These are phyloP conservation scores for Sphaerophoria rueppellii DNA, from an alignment of 2,888 invertebrate genomes.

Conservation along the genomic window DNA sequence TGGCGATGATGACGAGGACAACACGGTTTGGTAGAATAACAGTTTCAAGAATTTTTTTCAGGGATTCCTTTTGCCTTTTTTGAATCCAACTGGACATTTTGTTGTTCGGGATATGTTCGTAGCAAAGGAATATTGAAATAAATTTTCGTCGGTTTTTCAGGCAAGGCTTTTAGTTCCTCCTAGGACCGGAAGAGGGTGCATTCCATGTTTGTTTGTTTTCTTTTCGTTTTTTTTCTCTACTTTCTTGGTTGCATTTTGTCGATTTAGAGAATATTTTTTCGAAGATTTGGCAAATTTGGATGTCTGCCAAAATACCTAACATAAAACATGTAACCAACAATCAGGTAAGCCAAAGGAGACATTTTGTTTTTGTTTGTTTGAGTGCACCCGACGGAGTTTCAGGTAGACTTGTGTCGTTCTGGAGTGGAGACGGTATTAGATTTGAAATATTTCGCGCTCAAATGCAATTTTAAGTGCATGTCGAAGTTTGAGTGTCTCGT, in stretches of 20 bases:
- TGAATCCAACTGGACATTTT: not conserved
- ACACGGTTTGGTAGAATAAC: slow-evolving; percentile 47
- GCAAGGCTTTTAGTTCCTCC: slow-evolving; percentile 5
- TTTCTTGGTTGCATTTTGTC: slow-evolving; percentile 37
- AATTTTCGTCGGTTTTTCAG: slow-evolving; percentile 51
- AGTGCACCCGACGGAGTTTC: not conserved
- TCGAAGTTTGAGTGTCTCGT: slow-evolving; percentile 58
- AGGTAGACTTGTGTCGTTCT: slow-evolving; percentile 4
- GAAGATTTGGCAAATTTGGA: slow-evolving; percentile 68
- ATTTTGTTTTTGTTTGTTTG: not conserved
- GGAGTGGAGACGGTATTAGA: slow-evolving; percentile 24
- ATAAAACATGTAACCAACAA: slow-evolving; percentile 48
- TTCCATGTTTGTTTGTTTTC: slow-evolving; percentile 1
- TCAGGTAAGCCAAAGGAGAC: slow-evolving; percentile 8
- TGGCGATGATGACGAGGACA: no score
- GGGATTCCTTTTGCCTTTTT: not conserved
- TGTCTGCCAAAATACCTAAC: slow-evolving; percentile 59
- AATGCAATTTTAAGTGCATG: slow-evolving; percentile 70
- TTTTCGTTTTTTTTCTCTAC: not conserved
- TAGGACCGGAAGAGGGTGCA: not conserved
- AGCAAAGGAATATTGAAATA: slow-evolving; percentile 62
- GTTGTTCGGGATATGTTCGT: slow-evolving; percentile 47
- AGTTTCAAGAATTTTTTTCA: slow-evolving; percentile 3
- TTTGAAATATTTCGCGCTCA: slow-evolving; percentile 62
- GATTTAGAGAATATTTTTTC: slow-evolving; percentile 57